Evolutionary conservation across 1,140 invertebrate genomes (phyloP).

Genomic region (Megalopta genalis): DNA sequence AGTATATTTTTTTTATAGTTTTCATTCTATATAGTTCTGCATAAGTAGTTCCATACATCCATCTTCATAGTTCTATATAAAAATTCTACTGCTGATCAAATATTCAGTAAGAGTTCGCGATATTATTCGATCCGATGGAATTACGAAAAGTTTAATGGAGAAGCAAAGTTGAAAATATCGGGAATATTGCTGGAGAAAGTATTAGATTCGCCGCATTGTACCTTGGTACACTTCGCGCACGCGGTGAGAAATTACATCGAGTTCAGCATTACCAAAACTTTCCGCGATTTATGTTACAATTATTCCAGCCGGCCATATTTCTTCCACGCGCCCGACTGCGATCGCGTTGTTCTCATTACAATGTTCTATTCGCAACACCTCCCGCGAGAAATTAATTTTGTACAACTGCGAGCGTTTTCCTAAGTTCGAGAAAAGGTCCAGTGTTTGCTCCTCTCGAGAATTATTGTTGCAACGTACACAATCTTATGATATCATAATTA

Average conservation of each 20-base stretch:
- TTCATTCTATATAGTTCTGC: no score
- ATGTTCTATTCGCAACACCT: slow-evolving; percentile 18
- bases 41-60: no score
- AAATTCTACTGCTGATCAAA: no score
- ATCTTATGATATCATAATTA: not conserved
- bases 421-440: not conserved
- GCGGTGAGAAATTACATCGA: not conserved
- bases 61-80: no score
- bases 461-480: not conserved
- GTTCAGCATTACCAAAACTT: slow-evolving; percentile 20
- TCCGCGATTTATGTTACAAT: slow-evolving; percentile 32
- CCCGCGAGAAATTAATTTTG: slow-evolving; percentile 26
- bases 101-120: no score
- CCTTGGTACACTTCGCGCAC: not conserved
- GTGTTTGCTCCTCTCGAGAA: not conserved
- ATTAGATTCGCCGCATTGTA: not conserved
- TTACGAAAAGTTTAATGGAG: no score
- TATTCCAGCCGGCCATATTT: slow-evolving; percentile 12
- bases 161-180: not conserved
- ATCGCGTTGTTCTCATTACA: slow-evolving; percentile 26
- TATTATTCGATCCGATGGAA: no score
- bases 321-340: not conserved
- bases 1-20: no score
- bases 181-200: not conserved
- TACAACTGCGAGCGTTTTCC: slow-evolving; percentile 14